These are phyloP conservation scores for Heteromormyrus szaboi DNA, from an alignment of 2,797 vertebrate genomes.

Conservation along the genomic window DNA sequence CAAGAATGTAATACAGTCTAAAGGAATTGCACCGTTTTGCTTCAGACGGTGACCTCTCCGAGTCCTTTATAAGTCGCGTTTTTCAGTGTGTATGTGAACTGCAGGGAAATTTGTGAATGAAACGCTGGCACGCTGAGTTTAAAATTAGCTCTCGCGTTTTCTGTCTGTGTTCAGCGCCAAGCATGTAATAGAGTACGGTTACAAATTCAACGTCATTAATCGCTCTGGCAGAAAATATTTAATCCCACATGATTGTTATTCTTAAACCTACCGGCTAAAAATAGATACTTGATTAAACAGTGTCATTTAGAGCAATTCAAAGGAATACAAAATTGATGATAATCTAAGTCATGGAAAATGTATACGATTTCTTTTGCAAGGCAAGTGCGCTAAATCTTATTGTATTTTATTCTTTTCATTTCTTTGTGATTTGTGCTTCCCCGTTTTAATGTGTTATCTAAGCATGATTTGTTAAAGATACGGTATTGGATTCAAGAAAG, in stretches of 20 bases:
- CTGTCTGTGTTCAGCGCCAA: not conserved
- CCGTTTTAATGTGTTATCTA: not conserved
- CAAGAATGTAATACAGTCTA: not conserved
- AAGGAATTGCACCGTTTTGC: not conserved
- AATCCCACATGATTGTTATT: not conserved
- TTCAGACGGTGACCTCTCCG: constrained; percentile 17
- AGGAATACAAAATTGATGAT: not conserved
- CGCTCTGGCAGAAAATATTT: not conserved
- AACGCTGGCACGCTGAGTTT: constrained; percentile 21
- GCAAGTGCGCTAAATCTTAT: not conserved
- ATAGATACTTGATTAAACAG: not conserved
- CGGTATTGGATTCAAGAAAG: not conserved
- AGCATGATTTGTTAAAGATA: not conserved
- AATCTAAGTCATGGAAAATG: not conserved
- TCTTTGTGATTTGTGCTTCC: not conserved
- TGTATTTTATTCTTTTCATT: not conserved
- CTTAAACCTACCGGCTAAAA: not conserved
- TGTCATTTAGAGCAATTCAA: not conserved
- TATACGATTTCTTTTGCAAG: not conserved
- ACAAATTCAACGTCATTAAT: constrained; percentile 19
- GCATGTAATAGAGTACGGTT: constrained; percentile 18
- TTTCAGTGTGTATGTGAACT: constrained; percentile 6
- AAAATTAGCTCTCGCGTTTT: constrained; percentile 15
- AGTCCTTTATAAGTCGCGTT: constrained; percentile 23
- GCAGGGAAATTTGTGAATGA: constrained; percentile 27